phyloP scores from a whole-genome alignment of 1,140 invertebrate genomes.

The Ostrea edulis region DNA sequence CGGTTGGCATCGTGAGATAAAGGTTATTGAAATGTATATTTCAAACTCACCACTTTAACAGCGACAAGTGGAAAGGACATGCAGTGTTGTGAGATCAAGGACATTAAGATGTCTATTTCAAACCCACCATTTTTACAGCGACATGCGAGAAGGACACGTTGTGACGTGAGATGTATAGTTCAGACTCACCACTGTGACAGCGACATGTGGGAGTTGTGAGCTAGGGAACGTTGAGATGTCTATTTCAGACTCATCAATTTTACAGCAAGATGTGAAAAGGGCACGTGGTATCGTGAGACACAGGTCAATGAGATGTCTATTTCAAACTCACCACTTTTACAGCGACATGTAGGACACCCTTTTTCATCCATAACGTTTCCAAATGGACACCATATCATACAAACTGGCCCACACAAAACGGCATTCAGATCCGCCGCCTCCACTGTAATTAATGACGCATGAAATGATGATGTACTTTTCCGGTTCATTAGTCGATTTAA shows the following conservation, averaged over 20 bases:
- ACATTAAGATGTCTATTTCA: not conserved
- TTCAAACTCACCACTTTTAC: slow-evolving; percentile 44
- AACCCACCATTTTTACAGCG: slow-evolving; percentile 50
- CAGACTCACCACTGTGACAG: too few species aligned
- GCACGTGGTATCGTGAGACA: too few species aligned
- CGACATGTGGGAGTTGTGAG: slow-evolving; percentile 50
- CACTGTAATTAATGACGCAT: not conserved
- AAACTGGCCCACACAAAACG: slow-evolving; percentile 52
- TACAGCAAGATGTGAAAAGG: too few species aligned
- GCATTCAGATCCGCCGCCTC: slow-evolving; percentile 16
- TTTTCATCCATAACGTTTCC: slow-evolving; percentile 52
- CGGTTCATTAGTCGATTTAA: too few species aligned
- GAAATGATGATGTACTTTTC: not conserved
- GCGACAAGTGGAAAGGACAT: slow-evolving; percentile 49
- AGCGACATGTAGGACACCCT: slow-evolving; percentile 55
- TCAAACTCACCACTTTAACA: slow-evolving; percentile 52
- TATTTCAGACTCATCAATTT: too few species aligned
- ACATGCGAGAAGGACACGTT: too few species aligned
- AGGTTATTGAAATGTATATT: too few species aligned
- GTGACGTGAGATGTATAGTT: too few species aligned
- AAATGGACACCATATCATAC: slow-evolving; percentile 59
- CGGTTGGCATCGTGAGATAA: too few species aligned
- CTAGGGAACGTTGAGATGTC: too few species aligned
- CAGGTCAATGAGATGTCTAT: too few species aligned
- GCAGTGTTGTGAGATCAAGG: not conserved